Base-by-base conservation (phyloP, 64 coral and sea anemone species). In the Stichodactyla mertensii region DNA sequence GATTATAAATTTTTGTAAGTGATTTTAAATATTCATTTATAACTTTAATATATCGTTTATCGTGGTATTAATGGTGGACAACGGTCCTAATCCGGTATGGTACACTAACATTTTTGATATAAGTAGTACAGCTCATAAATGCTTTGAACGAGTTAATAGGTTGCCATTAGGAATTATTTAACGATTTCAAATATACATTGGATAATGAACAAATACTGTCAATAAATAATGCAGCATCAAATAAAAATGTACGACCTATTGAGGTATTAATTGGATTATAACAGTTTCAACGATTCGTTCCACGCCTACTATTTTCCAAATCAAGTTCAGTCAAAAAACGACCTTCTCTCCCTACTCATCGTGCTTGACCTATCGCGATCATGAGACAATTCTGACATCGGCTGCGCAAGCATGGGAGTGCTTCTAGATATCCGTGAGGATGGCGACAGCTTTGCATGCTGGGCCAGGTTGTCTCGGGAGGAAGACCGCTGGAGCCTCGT, bases 401-500 rank as follows among this genome's bases (percentile, higher is more conserved):
- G 87, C 81, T 96, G 94, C 4, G 95, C 95, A 55, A 98, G 88
- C 88, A 95, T 94, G 0, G 97, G 93, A 5, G 97, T 99, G 77
- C 97, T 99, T 82, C 97, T 87, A n/a, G 97, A 99, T 78, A 99
- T 99, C 7, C 97, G 82, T 52, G 91, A 90, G 5, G 97, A 95
- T 60, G 85, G 84, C n/a, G 97, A 92, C 84, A 99, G 87, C 86
- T 99, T 99, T 52, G 97, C 93, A 88, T 99, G 97, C 18, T 92
- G 92, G 31, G 97, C 82, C 12, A 99, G 86, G 82, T 99, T 99
- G 53, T 99, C 97, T 90, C 97, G 97, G 90, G 97, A 99, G 5
- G 97, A 99, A 2, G 97, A 99, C 58, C 97, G 93, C 92, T 93
- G 91, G 56, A 93, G 95, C 57, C 97, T 87, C 45, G 92, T 90